Evolutionary conservation across 2,113 vertebrate genomes (phyloP).

Genomic region (Crotalus helleri): DNA sequence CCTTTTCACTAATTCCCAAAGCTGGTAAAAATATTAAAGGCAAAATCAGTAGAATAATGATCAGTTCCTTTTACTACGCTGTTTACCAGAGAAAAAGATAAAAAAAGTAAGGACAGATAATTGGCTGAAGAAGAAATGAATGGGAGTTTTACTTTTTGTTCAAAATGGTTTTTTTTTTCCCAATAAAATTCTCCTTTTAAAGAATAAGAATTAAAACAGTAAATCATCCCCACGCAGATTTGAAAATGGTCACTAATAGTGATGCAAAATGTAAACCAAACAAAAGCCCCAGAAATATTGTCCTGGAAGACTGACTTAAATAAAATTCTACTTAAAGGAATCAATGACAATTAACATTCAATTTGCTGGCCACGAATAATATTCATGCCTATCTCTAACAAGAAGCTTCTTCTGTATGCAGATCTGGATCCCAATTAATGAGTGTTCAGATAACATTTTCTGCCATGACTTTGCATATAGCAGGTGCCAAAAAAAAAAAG

Average conservation of each 20-base stretch:
- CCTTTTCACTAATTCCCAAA: background rate
- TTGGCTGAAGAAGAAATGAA: background rate
- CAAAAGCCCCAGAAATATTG: background rate
- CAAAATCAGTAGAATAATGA: background rate
- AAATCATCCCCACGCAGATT: background rate
- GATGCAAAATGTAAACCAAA: background rate
- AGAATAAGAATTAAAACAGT: background rate
- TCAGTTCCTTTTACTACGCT: background rate
- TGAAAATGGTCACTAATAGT: background rate
- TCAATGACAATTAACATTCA: background rate
- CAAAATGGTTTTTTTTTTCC: background rate
- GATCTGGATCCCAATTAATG: conserved; percentile 5
- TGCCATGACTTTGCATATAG: background rate
- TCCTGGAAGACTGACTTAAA: background rate
- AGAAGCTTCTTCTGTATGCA: background rate
- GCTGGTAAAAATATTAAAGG: background rate
- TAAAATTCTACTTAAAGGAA: background rate
- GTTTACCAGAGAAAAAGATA: background rate
- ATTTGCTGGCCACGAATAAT: background rate
- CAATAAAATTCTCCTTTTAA: background rate
- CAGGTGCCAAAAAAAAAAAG: background rate
- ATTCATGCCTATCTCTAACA: background rate
- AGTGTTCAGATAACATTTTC: background rate
- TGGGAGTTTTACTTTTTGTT: background rate
- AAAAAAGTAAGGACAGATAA: background rate